Conservation (phyloP, 2,113 vertebrate species). For the Otocyon megalotis region DNA sequence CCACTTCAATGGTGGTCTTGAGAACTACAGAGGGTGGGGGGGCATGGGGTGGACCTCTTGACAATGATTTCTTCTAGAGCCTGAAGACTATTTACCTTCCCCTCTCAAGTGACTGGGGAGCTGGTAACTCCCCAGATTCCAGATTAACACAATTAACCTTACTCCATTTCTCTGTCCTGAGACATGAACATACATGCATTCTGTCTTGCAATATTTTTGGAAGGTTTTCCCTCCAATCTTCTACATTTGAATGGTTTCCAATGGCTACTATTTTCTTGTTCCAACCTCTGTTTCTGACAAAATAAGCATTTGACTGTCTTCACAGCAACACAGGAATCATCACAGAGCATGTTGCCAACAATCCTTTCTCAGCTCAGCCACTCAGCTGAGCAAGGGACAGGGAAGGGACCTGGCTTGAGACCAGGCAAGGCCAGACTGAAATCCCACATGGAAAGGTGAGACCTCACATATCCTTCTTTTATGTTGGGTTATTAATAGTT, state of each 20-base stretch:
- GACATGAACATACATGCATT: not conserved
- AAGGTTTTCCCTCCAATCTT: not conserved
- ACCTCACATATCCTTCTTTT: not conserved
- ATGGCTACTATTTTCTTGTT: not conserved
- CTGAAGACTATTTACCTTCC: not conserved
- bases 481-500: not conserved
- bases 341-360: not conserved
- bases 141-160: not conserved
- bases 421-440: not conserved
- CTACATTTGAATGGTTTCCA: not conserved
- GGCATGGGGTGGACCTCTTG: not conserved
- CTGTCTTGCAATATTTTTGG: not conserved
- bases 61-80: not conserved
- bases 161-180: not conserved
- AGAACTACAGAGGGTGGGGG: not conserved
- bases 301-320: not conserved
- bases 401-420: not conserved
- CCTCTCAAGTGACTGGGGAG: not conserved
- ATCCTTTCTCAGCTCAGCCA: not conserved
- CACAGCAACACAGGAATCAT: not conserved
- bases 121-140: not conserved
- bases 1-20: not conserved
- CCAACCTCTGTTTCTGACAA: not conserved
- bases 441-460: not conserved
- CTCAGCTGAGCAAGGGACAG: not conserved